phyloP scores from a whole-genome alignment of 2,113 vertebrate genomes.

The Lanius ludovicianus region DNA sequence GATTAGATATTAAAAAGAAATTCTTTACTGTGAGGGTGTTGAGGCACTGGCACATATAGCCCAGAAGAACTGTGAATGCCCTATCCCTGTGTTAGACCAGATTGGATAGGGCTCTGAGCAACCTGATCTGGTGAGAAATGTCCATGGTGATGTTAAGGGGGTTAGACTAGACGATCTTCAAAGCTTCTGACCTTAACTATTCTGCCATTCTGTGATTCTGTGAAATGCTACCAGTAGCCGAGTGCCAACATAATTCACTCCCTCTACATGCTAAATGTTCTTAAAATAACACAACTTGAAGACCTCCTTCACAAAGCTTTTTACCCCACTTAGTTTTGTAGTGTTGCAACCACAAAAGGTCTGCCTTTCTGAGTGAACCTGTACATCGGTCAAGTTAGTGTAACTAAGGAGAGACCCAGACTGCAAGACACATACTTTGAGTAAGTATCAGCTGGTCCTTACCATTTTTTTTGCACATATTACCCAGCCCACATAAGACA shows the following conservation, averaged over 20 bases:
- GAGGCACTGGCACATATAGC: neutral
- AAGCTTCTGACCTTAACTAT: neutral
- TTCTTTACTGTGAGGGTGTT: neutral
- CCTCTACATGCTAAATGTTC: neutral
- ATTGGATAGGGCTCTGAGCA: neutral
- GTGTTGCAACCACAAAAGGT: neutral
- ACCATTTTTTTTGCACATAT: neutral
- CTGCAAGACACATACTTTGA: neutral
- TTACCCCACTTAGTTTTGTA: neutral
- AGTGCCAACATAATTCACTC: neutral
- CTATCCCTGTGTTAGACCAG: neutral
- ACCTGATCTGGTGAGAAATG: neutral
- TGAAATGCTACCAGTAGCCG: neutral
- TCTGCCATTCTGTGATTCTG: neutral
- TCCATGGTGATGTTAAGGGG: neutral
- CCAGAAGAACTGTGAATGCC: neutral
- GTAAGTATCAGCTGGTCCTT: neutral
- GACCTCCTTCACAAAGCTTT: neutral
- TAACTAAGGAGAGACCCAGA: neutral
- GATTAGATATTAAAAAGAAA: neutral
- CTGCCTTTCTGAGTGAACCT: neutral
- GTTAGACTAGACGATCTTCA: neutral
- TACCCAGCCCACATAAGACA: neutral
- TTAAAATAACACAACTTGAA: neutral
- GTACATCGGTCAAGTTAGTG: accelerated